Evolutionary conservation across 2,797 vertebrate genomes (phyloP).

Genomic region (Leuciscus waleckii): DNA sequence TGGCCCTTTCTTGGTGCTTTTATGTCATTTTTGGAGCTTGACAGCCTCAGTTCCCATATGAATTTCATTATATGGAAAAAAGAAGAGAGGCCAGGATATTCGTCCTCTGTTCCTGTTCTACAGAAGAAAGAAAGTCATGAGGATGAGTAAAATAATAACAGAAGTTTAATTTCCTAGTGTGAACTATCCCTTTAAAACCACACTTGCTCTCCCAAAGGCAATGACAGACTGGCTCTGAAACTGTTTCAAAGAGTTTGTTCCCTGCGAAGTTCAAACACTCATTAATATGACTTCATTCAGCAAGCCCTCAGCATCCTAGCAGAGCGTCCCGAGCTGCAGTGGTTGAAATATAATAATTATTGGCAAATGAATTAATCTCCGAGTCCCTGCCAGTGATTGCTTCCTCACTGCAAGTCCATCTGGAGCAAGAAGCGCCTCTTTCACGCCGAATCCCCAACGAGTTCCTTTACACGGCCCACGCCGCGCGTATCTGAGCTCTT

Average conservation of each 20-base stretch:
- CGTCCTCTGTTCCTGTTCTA: not conserved
- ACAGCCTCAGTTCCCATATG: not conserved
- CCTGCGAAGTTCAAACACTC: slow-evolving; percentile 49
- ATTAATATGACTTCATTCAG: slow-evolving; percentile 43
- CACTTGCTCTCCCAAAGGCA: not conserved
- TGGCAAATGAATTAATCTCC: slow-evolving; percentile 64
- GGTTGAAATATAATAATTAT: slow-evolving; percentile 65
- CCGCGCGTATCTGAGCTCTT: slow-evolving; percentile 24
- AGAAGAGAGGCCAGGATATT: not conserved
- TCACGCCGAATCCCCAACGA: slow-evolving; percentile 48
- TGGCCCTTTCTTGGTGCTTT: not conserved
- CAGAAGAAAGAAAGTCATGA: not conserved
- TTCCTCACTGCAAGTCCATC: slow-evolving; percentile 49
- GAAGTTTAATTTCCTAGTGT: not conserved
- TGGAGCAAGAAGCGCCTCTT: slow-evolving; percentile 34
- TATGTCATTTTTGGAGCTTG: not conserved
- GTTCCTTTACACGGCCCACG: slow-evolving; percentile 43
- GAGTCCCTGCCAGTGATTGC: slow-evolving; percentile 53
- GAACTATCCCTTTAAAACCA: not conserved
- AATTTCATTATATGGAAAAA: not conserved
- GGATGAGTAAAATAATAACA: not conserved
- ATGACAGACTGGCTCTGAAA: not conserved
- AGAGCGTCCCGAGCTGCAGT: slow-evolving; percentile 47
- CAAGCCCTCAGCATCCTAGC: slow-evolving; percentile 25
- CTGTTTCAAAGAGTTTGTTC: slow-evolving; percentile 49